Conservation (phyloP, 2,888 invertebrate species). For the Luperina nickerlii region DNA sequence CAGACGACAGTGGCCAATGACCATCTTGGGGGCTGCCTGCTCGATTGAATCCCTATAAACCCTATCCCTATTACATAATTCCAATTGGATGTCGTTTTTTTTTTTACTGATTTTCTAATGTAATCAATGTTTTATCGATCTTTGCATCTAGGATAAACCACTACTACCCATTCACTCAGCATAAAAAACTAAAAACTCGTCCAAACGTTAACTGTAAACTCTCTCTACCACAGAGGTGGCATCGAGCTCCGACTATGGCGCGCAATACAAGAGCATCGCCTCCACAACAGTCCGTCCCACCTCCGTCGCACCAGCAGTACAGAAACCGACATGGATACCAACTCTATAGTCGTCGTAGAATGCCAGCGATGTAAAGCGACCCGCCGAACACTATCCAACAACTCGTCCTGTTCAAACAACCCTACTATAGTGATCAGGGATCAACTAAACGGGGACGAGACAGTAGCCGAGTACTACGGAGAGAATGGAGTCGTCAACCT, state of each 20-base stretch:
- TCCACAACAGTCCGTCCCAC: conserved; percentile 73
- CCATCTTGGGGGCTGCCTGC: neutral
- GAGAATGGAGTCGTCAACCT: conserved; percentile 83
- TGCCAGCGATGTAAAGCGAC: conserved; percentile 82
- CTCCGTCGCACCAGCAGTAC: conserved; percentile 84
- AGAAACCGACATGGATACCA: conserved; percentile 86
- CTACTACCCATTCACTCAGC: neutral
- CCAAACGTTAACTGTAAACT: neutral
- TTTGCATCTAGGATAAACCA: neutral
- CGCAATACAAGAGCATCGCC: conserved; percentile 92
- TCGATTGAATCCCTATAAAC: neutral
- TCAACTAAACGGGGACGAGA: conserved; percentile 78
- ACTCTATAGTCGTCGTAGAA: conserved; percentile 87
- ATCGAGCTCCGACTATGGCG: conserved; percentile 96
- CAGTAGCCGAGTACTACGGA: conserved; percentile 77
- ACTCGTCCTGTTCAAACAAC: conserved; percentile 77
- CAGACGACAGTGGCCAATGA: neutral
- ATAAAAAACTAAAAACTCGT: neutral
- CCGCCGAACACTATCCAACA: conserved; percentile 73
- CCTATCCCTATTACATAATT: neutral
- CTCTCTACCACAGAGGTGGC: conserved; percentile 91
- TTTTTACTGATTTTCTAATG: neutral
- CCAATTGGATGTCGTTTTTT: neutral
- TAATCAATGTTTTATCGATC: neutral
- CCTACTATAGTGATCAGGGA: conserved; percentile 84